A percentile compares a stretch with the other conserved stretches of the same genome.
phyloP scores from a whole-genome alignment of 2,888 invertebrate species.

The Cerastoderma edule region DNA sequence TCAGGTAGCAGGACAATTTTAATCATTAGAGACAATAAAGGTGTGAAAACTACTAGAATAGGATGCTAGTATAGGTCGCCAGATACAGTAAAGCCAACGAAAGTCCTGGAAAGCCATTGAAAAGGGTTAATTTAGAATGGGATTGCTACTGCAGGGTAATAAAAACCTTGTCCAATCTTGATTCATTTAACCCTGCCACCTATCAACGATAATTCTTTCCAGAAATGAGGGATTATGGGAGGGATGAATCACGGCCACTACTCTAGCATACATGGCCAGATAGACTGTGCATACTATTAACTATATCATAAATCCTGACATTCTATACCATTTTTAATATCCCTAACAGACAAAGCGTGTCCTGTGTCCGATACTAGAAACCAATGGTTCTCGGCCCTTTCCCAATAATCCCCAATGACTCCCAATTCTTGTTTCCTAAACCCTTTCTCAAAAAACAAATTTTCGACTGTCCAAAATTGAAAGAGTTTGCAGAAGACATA shows the following conservation, averaged over 20 bases:
- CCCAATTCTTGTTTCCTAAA: too few species aligned
- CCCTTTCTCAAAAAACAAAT: too few species aligned
- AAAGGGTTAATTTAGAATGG: conserved; percentile 4
- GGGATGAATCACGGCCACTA: conserved; percentile 19
- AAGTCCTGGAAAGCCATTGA: too few species aligned
- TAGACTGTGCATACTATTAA: conserved; percentile 23
- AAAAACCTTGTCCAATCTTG: conserved; percentile 55
- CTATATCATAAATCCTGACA: conserved; percentile 22
- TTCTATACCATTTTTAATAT: conserved; percentile 27
- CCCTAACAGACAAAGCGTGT: conserved; percentile 21
- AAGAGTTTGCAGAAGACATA: too few species aligned
- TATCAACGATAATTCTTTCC: conserved; percentile 45
- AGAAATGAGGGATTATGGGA: conserved; percentile 18
- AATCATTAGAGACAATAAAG: too few species aligned
- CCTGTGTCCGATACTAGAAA: background rate
- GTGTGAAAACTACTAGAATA: too few species aligned
- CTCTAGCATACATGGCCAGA: conserved; percentile 13
- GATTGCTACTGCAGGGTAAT: conserved; percentile 2
- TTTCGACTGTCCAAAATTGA: too few species aligned
- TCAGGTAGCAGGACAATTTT: too few species aligned
- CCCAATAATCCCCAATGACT: too few species aligned
- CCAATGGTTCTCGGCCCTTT: background rate
- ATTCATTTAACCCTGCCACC: conserved; percentile 60
- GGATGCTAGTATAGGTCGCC: too few species aligned
- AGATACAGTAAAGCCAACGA: too few species aligned